Percentiles rank a stretch among this genome's conserved stretches.
These are phyloP conservation scores for Knipowitschia caucasica DNA, from an alignment of 2,797 vertebrate species.

Conservation along the genomic window DNA sequence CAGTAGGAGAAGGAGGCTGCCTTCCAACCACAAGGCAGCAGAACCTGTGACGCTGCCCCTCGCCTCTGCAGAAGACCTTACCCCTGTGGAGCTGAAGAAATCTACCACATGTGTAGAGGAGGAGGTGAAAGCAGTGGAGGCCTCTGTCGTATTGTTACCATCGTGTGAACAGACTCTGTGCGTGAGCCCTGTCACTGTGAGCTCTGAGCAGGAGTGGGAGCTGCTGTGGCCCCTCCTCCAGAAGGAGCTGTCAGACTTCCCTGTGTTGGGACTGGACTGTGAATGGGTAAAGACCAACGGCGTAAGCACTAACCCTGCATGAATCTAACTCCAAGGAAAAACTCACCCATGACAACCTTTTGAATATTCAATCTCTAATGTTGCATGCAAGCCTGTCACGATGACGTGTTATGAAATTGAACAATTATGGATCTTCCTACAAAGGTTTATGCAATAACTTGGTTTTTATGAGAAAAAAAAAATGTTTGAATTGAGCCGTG, in stretches of 20 bases:
- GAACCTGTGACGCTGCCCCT: conserved; percentile 29
- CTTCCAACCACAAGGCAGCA: conserved; percentile 44
- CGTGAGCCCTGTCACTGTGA: conserved; percentile 79
- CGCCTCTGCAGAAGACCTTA: conserved; percentile 7
- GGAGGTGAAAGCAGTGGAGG: conserved; percentile 25
- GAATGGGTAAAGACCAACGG: conserved; percentile 89
- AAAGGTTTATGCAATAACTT: no score
- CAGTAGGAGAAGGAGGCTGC: conserved; percentile 70
- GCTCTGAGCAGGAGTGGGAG: conserved; percentile 83
- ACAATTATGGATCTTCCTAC: no score
- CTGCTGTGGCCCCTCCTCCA: conserved; percentile 80
- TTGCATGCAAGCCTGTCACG: no score
- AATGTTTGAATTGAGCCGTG: no score
- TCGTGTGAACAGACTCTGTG: conserved; percentile 73
- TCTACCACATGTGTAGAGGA: not conserved
- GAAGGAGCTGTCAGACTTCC: conserved; percentile 79
- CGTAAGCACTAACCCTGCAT: conserved; percentile 60
- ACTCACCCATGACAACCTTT: no score
- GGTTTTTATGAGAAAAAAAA: no score
- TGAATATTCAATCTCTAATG: not conserved
- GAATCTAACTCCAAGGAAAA: conserved; percentile 21
- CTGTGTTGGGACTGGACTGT: conserved; percentile 93
- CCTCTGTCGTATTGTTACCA: conserved; percentile 38
- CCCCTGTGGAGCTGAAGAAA: not conserved
- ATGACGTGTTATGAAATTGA: no score